Conservation (phyloP, 2,113 vertebrate species). For the Calyptomena viridis region DNA sequence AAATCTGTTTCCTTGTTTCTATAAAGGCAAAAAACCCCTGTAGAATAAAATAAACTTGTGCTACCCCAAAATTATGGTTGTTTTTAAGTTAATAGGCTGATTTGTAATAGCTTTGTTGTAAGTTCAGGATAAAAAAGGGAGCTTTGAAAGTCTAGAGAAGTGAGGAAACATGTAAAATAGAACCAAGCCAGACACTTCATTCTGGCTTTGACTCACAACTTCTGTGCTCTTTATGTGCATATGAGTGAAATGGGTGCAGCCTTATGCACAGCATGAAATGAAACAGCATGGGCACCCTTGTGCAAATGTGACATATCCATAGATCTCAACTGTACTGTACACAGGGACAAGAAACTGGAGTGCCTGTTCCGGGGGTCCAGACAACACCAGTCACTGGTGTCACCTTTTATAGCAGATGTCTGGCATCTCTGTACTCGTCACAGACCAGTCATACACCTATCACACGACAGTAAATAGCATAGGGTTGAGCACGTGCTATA, state of each 20-base stretch:
- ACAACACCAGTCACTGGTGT: background rate
- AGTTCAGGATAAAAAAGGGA: background rate
- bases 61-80: background rate
- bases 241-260: background rate
- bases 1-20: background rate
- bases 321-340: background rate
- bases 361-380: background rate
- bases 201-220: background rate
- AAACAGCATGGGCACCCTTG: background rate
- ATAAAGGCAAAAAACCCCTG: background rate
- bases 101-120: background rate
- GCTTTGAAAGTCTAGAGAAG: background rate
- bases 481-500: background rate
- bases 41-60: background rate
- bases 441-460: background rate
- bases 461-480: accelerated
- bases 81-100: background rate
- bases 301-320: background rate
- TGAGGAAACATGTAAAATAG: background rate
- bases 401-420: background rate
- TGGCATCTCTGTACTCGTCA: background rate
- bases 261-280: background rate
- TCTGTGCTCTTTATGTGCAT: background rate
- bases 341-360: background rate
- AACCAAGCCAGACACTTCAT: background rate